Percentiles rank a stretch among this genome's conserved stretches.
phyloP scores from a whole-genome alignment of 2,113 vertebrate species.

The Thermophis baileyi region DNA sequence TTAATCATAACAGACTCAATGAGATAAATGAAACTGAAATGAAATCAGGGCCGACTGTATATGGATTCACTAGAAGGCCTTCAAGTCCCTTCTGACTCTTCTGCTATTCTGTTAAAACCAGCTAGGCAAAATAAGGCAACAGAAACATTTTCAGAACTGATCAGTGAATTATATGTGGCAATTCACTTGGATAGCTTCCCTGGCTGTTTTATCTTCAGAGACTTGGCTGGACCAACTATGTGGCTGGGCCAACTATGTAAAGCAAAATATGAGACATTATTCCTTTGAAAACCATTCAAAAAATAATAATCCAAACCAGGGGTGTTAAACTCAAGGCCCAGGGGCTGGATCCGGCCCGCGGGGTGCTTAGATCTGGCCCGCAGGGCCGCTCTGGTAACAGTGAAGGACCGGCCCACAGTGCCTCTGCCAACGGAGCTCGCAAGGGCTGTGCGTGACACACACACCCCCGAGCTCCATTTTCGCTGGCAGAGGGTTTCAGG shows the following conservation, averaged over 20 bases:
- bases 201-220: neutral
- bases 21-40: neutral
- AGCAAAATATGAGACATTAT: conserved; percentile 20
- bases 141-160: conserved; percentile 33
- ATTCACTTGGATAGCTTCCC: conserved; percentile 41
- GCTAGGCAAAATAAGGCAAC: conserved; percentile 33
- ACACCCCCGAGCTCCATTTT: too few relatives aligned
- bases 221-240: conserved; percentile 23
- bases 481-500: too few relatives aligned
- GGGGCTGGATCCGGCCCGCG: too few relatives aligned
- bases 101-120: neutral
- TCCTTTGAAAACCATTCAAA: neutral
- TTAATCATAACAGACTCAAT: neutral
- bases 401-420: too few relatives aligned
- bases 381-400: too few relatives aligned
- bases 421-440: too few relatives aligned
- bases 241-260: too few relatives aligned
- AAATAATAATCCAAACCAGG: neutral
- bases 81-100: too few relatives aligned
- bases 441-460: too few relatives aligned
- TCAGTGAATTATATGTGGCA: conserved; percentile 45
- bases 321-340: too few relatives aligned
- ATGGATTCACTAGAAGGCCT: neutral
- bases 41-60: neutral
- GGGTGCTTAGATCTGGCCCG: too few relatives aligned